Evolutionary conservation across 2,797 vertebrate genomes (phyloP).

Genomic region (Semaprochilodus insignis): DNA sequence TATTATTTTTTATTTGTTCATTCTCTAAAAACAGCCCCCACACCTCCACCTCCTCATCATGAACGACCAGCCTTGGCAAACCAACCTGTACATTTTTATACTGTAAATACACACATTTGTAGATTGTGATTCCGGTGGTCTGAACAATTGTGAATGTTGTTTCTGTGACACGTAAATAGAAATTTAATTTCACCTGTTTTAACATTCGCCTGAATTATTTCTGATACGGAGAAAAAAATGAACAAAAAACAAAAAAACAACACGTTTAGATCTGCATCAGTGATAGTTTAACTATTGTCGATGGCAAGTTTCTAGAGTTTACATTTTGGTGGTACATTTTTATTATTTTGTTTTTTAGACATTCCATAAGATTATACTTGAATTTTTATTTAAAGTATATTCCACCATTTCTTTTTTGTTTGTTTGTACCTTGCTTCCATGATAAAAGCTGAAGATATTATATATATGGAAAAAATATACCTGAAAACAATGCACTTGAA

Average conservation of each 20-base stretch:
- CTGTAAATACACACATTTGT: constrained; percentile 89
- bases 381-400: constrained; percentile 99
- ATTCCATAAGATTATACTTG: constrained; percentile 97
- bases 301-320: constrained; percentile 91
- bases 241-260: not conserved
- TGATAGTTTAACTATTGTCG: constrained; percentile 87
- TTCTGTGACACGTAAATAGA: constrained; percentile 96
- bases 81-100: constrained; percentile 85
- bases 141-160: constrained; percentile 97
- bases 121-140: constrained; percentile 95
- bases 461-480: constrained; percentile 92
- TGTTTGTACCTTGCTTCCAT: constrained; percentile 90
- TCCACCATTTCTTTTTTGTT: constrained; percentile 64
- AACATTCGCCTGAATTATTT: constrained; percentile 85
- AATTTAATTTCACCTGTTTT: constrained; percentile 84
- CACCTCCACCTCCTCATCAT: constrained; percentile 57
- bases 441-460: constrained; percentile 85
- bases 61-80: constrained; percentile 63
- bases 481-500: constrained; percentile 99
- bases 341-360: constrained; percentile 88
- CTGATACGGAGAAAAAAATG: constrained; percentile 62
- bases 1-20: constrained; percentile 54
- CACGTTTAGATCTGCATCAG: constrained; percentile 85
- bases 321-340: constrained; percentile 94
- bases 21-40: constrained; percentile 69